Percentiles rank a stretch among this genome's conserved stretches.
Evolutionary conservation across 2,888 invertebrate genomes (phyloP).

Genomic region (Podotricha telesiphe): DNA sequence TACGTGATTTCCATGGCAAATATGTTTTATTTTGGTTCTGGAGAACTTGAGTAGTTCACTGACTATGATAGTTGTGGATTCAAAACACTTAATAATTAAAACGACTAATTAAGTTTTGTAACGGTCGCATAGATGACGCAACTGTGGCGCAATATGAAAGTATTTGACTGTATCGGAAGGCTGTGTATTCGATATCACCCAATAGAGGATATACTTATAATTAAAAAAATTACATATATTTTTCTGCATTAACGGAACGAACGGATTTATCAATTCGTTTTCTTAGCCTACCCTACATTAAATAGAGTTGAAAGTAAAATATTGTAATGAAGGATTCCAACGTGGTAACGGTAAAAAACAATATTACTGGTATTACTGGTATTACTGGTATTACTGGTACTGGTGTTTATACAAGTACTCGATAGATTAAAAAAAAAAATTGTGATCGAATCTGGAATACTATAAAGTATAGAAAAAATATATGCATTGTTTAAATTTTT

Average conservation of each 20-base stretch:
- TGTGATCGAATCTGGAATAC: too few species aligned
- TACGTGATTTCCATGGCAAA: background rate
- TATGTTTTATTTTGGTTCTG: background rate
- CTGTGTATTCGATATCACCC: too few species aligned
- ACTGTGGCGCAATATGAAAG: background rate
- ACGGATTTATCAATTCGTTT: too few species aligned
- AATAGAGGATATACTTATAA: too few species aligned
- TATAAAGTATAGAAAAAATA: background rate
- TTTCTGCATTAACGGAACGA: too few species aligned
- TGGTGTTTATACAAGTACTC: too few species aligned
- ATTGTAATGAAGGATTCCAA: background rate
- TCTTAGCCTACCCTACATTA: too few species aligned
- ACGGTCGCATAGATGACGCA: background rate
- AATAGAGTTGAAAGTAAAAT: too few species aligned
- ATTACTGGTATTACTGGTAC: too few species aligned
- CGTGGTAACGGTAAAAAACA: background rate
- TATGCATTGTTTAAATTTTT: constrained; percentile 27
- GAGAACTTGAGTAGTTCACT: background rate
- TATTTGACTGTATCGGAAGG: background rate
- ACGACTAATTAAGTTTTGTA: background rate
- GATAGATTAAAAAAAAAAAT: background rate
- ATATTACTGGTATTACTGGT: too few species aligned
- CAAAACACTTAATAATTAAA: too few species aligned
- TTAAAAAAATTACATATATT: too few species aligned
- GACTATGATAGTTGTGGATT: background rate